Base-by-base conservation (phyloP, 2,113 vertebrate species). In the Tursiops truncatus region DNA sequence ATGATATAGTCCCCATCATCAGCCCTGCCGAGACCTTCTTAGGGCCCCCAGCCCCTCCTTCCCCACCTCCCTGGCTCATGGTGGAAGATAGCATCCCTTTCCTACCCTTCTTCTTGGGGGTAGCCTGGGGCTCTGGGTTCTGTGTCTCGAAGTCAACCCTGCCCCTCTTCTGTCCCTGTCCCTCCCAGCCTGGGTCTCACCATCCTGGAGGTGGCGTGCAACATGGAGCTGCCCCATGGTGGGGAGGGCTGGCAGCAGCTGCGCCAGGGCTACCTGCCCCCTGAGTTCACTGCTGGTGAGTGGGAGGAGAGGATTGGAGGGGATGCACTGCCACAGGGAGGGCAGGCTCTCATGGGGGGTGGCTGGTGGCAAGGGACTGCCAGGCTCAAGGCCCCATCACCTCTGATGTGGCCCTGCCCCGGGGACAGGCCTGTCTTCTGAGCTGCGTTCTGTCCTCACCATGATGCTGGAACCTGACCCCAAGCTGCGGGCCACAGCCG, bases 241-340 rank as follows among this genome's bases (percentile, higher is more conserved):
- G 99, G 99, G 13, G 99, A 99, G 31, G 99, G 99, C 89, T 99
- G 99, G 99, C 99, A 99, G 96, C 99, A 99, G 97, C 99, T 99
- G 79, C 98, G 99, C 94, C 99, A 98, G 94, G 99, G 99, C 63
- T 98, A 98, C 94, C 98, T 99, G 90, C 99, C 99, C 4, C 98
- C 98, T 4, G 99, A 99, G 96, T 99, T 99, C 67, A 99, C 99
- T 8, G 99, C 98, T 18, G 98, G 99, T 99, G 96, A 97, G 98
- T 94, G 7, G n/a, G 28, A 63, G 63, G 7, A 26, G 4, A 20
- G 62, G 36, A 60, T 3, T 21, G 63, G 50, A 13, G 25, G 41
- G 41, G 28, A 25, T 14, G 28, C 58, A 23, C 36, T 50, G 33
- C 47, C 6, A 5, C 11, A 8, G 50, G 73, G 58, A 50, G 41